Percentiles rank a stretch among this genome's conserved stretches.
Evolutionary conservation across 2,113 vertebrate species (phyloP).

Genomic region (Oryzias celebensis): DNA sequence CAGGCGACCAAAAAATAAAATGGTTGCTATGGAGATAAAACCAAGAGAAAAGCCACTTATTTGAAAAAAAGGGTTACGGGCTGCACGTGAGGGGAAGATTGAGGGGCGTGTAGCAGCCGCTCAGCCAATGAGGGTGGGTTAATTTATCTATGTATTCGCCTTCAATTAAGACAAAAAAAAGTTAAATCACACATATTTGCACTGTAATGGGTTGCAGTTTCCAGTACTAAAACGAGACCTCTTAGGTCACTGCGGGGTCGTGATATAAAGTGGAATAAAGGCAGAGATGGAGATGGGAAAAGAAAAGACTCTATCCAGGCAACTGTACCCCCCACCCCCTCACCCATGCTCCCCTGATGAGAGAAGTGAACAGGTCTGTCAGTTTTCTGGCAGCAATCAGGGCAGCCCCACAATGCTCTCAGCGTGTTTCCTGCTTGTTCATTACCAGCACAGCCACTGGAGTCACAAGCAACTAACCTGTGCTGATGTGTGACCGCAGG

Average conservation of each 20-base stretch:
- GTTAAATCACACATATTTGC: too few species aligned
- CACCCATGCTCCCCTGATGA: constrained; percentile 26
- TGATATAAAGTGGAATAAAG: constrained; percentile 17
- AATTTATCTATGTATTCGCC: too few species aligned
- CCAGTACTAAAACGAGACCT: background rate
- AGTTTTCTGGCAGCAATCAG: constrained; percentile 55
- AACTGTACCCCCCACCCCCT: background rate
- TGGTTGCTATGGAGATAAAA: too few species aligned
- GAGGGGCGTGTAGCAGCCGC: too few species aligned
- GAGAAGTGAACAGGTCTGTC: constrained; percentile 51
- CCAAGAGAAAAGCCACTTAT: too few species aligned
- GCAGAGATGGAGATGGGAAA: constrained; percentile 13
- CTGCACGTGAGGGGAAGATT: too few species aligned
- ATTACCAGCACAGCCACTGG: constrained; percentile 36
- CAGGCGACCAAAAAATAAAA: too few species aligned
- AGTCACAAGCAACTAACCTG: constrained; percentile 15
- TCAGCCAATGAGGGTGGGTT: too few species aligned
- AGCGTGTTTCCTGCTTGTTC: constrained; percentile 51
- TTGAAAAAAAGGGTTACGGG: too few species aligned
- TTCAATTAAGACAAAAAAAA: too few species aligned
- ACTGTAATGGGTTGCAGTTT: too few species aligned
- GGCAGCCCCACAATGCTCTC: constrained; percentile 33
- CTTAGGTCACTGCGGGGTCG: background rate
- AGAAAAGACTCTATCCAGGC: constrained; percentile 7
- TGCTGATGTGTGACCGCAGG: constrained; percentile 9